Evolutionary conservation across 2,113 vertebrate species (phyloP), one percentile per base, ranked within the genome.

Genomic region (Paralichthys olivaceus): DNA sequence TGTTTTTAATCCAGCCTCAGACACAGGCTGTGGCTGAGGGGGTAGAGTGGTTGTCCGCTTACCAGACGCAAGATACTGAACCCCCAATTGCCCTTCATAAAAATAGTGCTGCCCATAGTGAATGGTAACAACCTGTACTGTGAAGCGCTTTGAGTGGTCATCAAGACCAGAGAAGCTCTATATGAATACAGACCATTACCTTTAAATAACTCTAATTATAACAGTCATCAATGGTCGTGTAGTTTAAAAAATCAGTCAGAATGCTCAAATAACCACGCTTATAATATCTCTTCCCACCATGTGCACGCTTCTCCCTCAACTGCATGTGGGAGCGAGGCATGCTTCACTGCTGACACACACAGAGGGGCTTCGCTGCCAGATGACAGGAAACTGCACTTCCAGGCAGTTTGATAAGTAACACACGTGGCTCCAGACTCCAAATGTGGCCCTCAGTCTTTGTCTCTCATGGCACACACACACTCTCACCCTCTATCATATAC

Each of bases 341-440:
- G 53, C 53, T 66, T 66, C 37, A 69, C 70, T 56, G 69, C 60
- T 56, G 47, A 81, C 73, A 76, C 73, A 76, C 68, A 75, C 47
- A 68, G 43, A 71, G 47, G 15, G 64, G 32, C 57, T 61, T 45
- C 74, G 66, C 72, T 65, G 74, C 80, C 62, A 75, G 61, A 81
- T 67, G 81, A 81, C 74, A 84, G 76, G 74, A 75, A 88, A 25
- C 61, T 57, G 69, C 54, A 86, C 69, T 83, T 83, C 63, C 74
- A 77, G 67, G 69, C 72, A 47, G 62, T 83, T 83, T 85, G 73
- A 79, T 74, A 75, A 77, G 79, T 66, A 74, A 63, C 72, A 85
- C 34, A 49, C 37, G 22, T 84, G 60, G 73, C 84, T 80, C 53
- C 25, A 14, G 72, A 61, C 80, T 77, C 34, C 29, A 54, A 79